These are phyloP conservation scores for Myoxocephalus aenaeus DNA, from an alignment of 2,797 vertebrate species.

Conservation along the genomic window DNA sequence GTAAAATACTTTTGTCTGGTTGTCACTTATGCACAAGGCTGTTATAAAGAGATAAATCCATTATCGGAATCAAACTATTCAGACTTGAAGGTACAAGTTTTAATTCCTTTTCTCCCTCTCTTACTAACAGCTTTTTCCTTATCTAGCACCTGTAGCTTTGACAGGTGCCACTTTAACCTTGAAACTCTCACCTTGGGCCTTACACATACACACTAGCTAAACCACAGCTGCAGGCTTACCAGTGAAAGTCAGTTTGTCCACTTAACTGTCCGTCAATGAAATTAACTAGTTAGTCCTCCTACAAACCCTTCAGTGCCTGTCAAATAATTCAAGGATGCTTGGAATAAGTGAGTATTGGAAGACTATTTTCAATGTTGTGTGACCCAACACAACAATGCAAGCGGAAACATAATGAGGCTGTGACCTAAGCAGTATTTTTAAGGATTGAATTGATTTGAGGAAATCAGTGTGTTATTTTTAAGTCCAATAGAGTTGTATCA, in stretches of 20 bases:
- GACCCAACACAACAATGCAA: neutral
- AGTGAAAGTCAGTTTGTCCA: slow-evolving; percentile 49
- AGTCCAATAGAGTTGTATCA: neutral
- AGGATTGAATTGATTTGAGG: neutral
- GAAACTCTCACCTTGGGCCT: slow-evolving; percentile 6
- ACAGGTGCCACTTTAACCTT: slow-evolving; percentile 15
- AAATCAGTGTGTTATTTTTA: neutral
- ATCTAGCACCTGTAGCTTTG: slow-evolving; percentile 25
- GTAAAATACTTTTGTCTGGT: neutral
- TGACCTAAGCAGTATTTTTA: neutral
- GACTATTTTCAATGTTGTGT: neutral
- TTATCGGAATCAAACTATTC: neutral
- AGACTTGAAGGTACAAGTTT: neutral
- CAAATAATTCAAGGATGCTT: slow-evolving; percentile 1
- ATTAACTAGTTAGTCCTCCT: slow-evolving; percentile 36
- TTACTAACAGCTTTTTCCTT: slow-evolving; percentile 1
- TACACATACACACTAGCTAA: slow-evolving; percentile 4
- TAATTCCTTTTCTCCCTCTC: neutral
- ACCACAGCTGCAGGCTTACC: slow-evolving; percentile 24
- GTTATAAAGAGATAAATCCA: neutral
- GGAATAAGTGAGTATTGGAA: neutral
- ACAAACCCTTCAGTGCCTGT: slow-evolving; percentile 8
- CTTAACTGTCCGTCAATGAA: slow-evolving; percentile 35
- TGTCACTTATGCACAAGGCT: neutral
- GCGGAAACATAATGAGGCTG: neutral